Conservation (phyloP, 2,797 vertebrate species). For the Diglossa cyanea region DNA sequence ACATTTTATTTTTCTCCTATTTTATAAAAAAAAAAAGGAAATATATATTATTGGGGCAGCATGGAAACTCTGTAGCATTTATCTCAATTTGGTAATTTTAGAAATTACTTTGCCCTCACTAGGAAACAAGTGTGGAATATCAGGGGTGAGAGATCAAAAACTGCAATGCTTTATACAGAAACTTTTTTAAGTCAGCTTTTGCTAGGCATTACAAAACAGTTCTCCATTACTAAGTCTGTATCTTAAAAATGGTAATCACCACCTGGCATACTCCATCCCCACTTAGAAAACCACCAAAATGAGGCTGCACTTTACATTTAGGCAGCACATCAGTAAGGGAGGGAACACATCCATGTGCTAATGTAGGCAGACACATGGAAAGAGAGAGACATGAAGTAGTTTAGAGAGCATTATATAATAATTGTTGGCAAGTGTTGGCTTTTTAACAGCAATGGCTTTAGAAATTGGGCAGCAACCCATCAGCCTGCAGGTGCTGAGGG, state of each 20-base stretch:
- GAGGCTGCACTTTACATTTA: not conserved
- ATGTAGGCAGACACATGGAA: not conserved
- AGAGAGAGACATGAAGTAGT: not conserved
- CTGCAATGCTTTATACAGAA: not conserved
- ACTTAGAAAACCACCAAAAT: not conserved
- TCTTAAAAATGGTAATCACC: conserved; percentile 2
- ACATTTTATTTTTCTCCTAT: not conserved
- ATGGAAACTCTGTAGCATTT: not conserved
- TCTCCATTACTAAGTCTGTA: not conserved
- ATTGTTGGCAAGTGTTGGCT: conserved; percentile 36
- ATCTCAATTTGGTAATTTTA: not conserved
- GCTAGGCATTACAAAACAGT: not conserved
- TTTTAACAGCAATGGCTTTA: conserved; percentile 33
- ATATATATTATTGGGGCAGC: not conserved
- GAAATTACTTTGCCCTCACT: not conserved
- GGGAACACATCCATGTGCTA: not conserved
- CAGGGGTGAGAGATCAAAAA: not conserved
- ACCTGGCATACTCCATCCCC: not conserved
- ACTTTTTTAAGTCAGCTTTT: not conserved
- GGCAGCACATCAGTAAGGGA: not conserved
- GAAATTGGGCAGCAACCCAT: conserved; percentile 25
- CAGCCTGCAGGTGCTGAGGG: not conserved
- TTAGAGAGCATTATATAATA: conserved; percentile 29
- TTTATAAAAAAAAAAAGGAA: too few species aligned
- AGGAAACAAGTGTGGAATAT: not conserved